Percentiles rank a stretch among this genome's conserved stretches.
Evolutionary conservation across 2,797 vertebrate genomes (phyloP).

Genomic region (Graptemys geographica): DNA sequence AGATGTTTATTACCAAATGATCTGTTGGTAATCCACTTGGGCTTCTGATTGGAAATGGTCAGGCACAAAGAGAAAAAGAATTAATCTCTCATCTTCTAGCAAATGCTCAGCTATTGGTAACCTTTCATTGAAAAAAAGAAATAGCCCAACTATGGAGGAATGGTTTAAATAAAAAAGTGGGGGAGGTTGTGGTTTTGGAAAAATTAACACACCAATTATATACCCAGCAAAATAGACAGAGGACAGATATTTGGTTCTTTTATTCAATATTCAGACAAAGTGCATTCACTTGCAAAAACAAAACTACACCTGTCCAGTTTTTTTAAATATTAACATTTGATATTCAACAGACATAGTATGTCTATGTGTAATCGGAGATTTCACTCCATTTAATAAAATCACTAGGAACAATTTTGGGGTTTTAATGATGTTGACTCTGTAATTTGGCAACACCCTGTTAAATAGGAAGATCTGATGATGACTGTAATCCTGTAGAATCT

Average conservation of each 20-base stretch:
- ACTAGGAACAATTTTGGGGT: background rate
- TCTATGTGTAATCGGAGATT: background rate
- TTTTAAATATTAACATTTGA: background rate
- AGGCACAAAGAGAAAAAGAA: background rate
- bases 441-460: background rate
- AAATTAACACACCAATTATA: background rate
- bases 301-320: too few species aligned
- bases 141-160: background rate
- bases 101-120: background rate
- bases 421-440: background rate
- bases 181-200: background rate
- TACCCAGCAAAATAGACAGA: background rate
- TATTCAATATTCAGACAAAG: background rate
- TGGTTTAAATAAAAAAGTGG: too few species aligned
- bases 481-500: background rate
- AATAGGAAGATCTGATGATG: background rate
- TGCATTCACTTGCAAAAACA: background rate
- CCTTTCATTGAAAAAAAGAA: background rate
- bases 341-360: background rate
- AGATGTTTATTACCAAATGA: background rate
- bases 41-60: background rate
- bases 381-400: background rate
- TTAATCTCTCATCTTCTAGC: background rate
- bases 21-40: background rate
- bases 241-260: background rate